phyloP scores from a whole-genome alignment of 2,888 invertebrate genomes.

The Meteorus cinctellus region DNA sequence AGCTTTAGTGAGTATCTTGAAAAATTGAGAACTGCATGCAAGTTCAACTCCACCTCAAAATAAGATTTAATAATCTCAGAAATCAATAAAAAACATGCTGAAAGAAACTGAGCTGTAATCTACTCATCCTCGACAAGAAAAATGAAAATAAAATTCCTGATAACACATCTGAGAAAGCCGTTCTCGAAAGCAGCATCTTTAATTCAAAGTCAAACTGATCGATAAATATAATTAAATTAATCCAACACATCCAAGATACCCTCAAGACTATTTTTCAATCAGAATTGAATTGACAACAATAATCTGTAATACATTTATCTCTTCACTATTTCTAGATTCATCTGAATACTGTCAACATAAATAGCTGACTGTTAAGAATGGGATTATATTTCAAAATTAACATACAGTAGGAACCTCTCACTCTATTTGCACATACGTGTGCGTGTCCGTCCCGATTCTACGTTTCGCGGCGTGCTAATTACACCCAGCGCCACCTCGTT shows the following conservation, averaged over 20 bases:
- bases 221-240: background rate
- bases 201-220: no score
- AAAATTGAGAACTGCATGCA: no score
- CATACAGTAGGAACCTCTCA: slow-evolving; percentile 2
- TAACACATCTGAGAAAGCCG: no score
- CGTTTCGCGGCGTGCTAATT: slow-evolving; percentile 57
- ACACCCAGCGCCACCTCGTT: slow-evolving; percentile 57
- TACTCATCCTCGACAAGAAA: no score
- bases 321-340: background rate
- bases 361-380: background rate
- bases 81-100: no score
- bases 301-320: slow-evolving; percentile 2
- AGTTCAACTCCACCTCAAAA: no score
- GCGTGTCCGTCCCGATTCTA: slow-evolving; percentile 40
- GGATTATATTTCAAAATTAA: slow-evolving; percentile 19
- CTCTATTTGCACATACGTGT: slow-evolving; percentile 20
- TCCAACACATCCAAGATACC: background rate
- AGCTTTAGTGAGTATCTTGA: no score
- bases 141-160: no score
- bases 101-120: no score
- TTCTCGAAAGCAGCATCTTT: no score
- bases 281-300: slow-evolving; percentile 10
- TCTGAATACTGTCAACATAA: background rate
- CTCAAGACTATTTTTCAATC: background rate
- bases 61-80: no score